These are phyloP conservation scores for Drosophila navojoa DNA, from an alignment of 1,140 invertebrate species.

Conservation along the genomic window DNA sequence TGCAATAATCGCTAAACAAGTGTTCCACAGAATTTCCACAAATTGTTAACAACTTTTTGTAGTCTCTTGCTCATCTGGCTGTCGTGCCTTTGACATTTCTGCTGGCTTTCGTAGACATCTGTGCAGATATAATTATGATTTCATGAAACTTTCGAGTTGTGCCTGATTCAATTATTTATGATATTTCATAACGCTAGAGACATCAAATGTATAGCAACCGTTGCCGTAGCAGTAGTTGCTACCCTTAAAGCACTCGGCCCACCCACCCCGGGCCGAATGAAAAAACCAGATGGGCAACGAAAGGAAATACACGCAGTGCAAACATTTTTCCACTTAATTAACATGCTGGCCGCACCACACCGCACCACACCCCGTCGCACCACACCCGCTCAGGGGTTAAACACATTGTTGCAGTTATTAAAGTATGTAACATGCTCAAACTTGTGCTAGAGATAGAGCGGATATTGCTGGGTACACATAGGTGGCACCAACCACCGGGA, in stretches of 20 bases:
- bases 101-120: slow-evolving; percentile 22
- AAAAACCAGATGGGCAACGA: slow-evolving; percentile 9
- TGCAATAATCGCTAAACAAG: neutral
- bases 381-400: slow-evolving; percentile 44
- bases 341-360: slow-evolving; percentile 59
- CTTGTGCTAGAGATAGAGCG: slow-evolving; percentile 1
- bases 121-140: slow-evolving; percentile 32
- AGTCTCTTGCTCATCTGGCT: too few relatives aligned
- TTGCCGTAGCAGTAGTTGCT: neutral
- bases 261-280: slow-evolving; percentile 5
- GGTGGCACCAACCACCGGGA: slow-evolving; percentile 10
- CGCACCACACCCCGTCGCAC: neutral
- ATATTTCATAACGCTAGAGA: slow-evolving; percentile 25
- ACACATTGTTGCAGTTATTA: slow-evolving; percentile 77
- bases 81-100: neutral
- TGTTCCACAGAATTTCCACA: slow-evolving; percentile 24
- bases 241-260: slow-evolving; percentile 18
- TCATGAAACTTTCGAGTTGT: slow-evolving; percentile 34
- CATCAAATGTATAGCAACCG: slow-evolving; percentile 1
- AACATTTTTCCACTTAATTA: slow-evolving; percentile 72
- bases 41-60: neutral
- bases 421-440: slow-evolving; percentile 53
- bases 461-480: neutral
- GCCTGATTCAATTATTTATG: slow-evolving; percentile 47
- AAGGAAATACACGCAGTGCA: slow-evolving; percentile 13